Percentiles rank a stretch among this genome's conserved stretches.
Conservation (phyloP, 2,797 vertebrate genomes). For the Pachyuromys duprasi region DNA sequence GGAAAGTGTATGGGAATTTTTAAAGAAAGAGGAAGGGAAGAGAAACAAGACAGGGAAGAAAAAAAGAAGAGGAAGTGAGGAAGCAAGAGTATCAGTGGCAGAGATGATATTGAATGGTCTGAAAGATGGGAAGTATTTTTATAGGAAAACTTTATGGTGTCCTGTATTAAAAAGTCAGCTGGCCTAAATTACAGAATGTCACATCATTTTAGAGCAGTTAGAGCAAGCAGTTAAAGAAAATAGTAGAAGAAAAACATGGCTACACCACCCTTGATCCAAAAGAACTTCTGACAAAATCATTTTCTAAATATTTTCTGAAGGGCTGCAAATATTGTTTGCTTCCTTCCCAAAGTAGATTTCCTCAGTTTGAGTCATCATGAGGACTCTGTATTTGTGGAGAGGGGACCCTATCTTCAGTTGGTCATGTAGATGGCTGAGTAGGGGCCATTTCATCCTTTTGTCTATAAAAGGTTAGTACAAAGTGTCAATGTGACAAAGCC, state of each 20-base stretch:
- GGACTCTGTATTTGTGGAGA: not conserved
- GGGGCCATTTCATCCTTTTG: not conserved
- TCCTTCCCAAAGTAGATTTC: not conserved
- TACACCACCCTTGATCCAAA: not conserved
- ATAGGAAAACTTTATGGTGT: not conserved
- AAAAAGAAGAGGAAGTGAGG: not conserved
- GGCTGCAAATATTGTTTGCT: not conserved
- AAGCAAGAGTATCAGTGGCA: fast-evolving
- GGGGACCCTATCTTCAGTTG: not conserved
- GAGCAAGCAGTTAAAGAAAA: not conserved
- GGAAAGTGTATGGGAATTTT: not conserved
- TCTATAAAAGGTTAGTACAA: not conserved
- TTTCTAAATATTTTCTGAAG: not conserved
- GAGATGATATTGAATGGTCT: not conserved
- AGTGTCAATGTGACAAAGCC: not conserved
- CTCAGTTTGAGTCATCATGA: not conserved
- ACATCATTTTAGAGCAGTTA: conserved; percentile 27
- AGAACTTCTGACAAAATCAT: conserved; percentile 21
- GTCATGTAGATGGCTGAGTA: not conserved
- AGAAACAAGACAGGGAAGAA: not conserved
- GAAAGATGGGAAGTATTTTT: not conserved
- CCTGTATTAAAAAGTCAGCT: not conserved
- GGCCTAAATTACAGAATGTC: not conserved
- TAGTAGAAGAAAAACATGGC: conserved; percentile 29
- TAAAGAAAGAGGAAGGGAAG: no score